These are phyloP conservation scores for Coenonympha glycerion DNA, from an alignment of 2,888 invertebrate genomes.

Conservation along the genomic window DNA sequence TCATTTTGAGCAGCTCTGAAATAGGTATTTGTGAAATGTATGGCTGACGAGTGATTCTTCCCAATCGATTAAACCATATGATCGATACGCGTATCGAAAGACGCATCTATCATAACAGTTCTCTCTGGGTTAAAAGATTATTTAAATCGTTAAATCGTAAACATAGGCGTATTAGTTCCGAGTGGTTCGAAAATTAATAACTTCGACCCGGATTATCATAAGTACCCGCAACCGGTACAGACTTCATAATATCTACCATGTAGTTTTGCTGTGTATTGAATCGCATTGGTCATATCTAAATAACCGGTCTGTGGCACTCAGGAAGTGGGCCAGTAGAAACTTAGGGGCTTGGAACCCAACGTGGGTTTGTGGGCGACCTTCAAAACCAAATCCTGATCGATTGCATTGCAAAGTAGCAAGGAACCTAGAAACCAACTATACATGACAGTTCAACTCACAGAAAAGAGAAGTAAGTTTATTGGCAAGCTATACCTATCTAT, in stretches of 20 bases:
- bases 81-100: conserved; percentile 4
- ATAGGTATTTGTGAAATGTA: no score
- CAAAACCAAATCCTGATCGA: no score
- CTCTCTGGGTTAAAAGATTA: conserved; percentile 7
- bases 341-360: conserved; percentile 49
- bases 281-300: conserved; percentile 39
- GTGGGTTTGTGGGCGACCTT: conserved; percentile 49
- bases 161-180: conserved; percentile 20
- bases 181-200: conserved; percentile 42
- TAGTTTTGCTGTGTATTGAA: conserved; percentile 46
- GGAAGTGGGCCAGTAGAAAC: conserved; percentile 67
- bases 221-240: conserved; percentile 12
- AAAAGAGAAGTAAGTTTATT: no score
- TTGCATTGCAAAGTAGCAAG: no score
- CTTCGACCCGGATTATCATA: conserved; percentile 52
- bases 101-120: conserved; percentile 4
- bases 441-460: no score
- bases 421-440: no score
- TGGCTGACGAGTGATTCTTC: no score
- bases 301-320: conserved; percentile 49
- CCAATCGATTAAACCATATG: neutral
- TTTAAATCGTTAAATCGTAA: conserved; percentile 15
- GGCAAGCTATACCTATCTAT: no score
- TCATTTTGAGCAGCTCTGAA: no score
- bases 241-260: no score